These are phyloP conservation scores for Willisornis vidua DNA, from an alignment of 2,113 vertebrate species.

Conservation along the genomic window DNA sequence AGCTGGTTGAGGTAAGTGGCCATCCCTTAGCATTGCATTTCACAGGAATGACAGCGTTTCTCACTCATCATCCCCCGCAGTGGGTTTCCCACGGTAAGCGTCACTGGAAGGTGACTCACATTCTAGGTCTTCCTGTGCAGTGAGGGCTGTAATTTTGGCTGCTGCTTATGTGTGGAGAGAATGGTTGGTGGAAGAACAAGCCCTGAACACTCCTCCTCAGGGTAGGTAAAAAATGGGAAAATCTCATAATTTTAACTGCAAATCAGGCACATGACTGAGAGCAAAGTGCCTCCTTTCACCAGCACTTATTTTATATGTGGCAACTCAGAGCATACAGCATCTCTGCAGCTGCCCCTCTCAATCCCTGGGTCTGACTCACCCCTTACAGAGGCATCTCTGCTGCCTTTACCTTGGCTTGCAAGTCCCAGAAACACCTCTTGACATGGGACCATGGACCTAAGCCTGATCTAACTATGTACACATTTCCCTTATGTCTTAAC, in stretches of 20 bases:
- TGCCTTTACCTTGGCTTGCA: background rate
- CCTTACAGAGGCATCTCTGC: background rate
- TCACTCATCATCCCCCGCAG: background rate
- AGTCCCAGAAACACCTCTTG: background rate
- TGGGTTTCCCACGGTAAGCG: background rate
- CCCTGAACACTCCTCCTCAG: background rate
- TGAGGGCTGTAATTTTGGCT: background rate
- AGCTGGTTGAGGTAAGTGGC: background rate
- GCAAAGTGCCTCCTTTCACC: background rate
- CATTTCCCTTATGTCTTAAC: background rate
- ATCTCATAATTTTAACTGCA: background rate
- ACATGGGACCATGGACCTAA: rapidly evolving
- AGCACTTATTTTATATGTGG: background rate
- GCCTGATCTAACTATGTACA: background rate
- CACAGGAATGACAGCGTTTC: background rate
- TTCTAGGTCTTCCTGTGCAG: background rate
- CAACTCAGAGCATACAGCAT: background rate
- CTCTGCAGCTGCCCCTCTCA: background rate
- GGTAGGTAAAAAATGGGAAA: background rate
- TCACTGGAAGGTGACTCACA: background rate
- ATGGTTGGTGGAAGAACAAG: background rate
- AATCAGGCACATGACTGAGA: background rate
- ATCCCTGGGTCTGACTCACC: background rate
- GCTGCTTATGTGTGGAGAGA: background rate
- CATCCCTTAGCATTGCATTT: background rate